Evolutionary conservation across 2,888 invertebrate species (phyloP).

Genomic region (Microplitis manilae): DNA sequence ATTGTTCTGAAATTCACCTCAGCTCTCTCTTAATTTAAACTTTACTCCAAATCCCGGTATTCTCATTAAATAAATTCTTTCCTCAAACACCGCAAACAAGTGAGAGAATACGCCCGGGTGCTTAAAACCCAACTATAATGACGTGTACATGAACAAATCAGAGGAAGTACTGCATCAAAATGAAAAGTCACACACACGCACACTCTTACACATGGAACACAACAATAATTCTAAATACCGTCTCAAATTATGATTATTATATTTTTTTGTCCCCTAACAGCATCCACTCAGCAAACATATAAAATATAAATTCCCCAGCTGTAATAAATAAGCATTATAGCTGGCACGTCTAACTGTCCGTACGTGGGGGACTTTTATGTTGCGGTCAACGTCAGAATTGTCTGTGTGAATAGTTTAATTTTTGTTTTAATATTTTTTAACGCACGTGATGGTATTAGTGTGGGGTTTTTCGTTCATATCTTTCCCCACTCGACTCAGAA

Average conservation of each 20-base stretch:
- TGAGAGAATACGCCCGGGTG: background rate
- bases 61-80: background rate
- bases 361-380: conserved; percentile 48
- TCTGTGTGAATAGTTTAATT: conserved; percentile 34
- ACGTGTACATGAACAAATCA: background rate
- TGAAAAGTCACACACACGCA: background rate
- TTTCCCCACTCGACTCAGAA: conserved; percentile 16
- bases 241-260: background rate
- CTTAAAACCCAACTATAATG: background rate
- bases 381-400: conserved; percentile 49
- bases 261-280: conserved; percentile 5
- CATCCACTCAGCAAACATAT: background rate
- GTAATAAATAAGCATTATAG: conserved; percentile 34
- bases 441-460: conserved; percentile 45
- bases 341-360: conserved; percentile 41
- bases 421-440: conserved; percentile 43
- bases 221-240: background rate
- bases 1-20: background rate
- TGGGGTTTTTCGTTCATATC: conserved; percentile 34
- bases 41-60: background rate
- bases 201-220: background rate
- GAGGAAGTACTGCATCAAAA: background rate
- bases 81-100: background rate
- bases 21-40: background rate
- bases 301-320: conserved; percentile 23